Evolutionary conservation across 2,113 vertebrate species (phyloP).

Genomic region (Eurypyga helias): DNA sequence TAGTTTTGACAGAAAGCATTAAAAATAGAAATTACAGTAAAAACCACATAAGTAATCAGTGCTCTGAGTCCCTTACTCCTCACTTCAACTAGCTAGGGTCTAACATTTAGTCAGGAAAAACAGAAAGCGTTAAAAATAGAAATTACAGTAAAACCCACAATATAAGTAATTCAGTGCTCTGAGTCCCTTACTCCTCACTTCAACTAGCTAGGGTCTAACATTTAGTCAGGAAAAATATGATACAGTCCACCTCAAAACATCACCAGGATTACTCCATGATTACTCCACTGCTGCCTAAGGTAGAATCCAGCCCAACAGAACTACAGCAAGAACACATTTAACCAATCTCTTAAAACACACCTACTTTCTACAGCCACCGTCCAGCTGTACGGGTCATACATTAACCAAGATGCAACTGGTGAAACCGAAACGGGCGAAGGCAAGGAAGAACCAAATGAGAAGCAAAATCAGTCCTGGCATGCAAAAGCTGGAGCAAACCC

Average conservation of each 20-base stretch:
- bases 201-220: background rate
- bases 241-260: background rate
- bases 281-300: background rate
- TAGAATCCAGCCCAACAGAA: background rate
- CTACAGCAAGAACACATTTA: background rate
- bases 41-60: background rate
- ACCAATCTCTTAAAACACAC: background rate
- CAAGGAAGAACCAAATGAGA: background rate
- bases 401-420: accelerated
- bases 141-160: background rate
- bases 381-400: accelerated
- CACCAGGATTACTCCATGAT: background rate
- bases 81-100: background rate
- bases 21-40: background rate
- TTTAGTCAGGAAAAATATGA: background rate
- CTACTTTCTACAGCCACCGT: accelerated
- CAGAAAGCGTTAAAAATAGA: background rate
- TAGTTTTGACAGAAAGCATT: background rate
- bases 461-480: background rate
- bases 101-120: background rate
- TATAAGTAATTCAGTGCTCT: background rate
- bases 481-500: background rate
- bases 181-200: background rate
- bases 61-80: background rate
- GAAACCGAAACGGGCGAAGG: accelerated